phyloP scores from a whole-genome alignment of 2,113 vertebrate species.

The Pteropus alecto region DNA sequence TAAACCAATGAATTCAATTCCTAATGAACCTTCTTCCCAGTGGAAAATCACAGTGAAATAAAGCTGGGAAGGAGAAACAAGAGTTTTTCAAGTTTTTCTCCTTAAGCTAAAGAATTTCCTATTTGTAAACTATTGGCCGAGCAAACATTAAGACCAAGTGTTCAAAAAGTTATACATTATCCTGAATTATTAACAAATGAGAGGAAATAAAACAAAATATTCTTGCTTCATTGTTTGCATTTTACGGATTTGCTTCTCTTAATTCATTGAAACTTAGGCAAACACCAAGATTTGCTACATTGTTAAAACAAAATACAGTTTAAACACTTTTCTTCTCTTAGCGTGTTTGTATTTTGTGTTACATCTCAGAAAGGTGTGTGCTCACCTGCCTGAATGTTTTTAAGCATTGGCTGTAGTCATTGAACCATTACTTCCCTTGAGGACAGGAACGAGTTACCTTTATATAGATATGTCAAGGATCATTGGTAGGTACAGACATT shows the following conservation, averaged over 20 bases:
- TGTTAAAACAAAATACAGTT: slow-evolving; percentile 13
- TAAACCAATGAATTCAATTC: background rate
- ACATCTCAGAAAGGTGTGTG: slow-evolving; percentile 16
- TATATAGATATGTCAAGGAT: background rate
- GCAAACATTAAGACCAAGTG: background rate
- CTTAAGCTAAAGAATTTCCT: slow-evolving; percentile 5
- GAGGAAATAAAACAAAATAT: slow-evolving; percentile 25
- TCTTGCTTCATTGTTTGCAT: background rate
- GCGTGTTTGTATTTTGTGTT: background rate
- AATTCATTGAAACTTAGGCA: slow-evolving; percentile 20
- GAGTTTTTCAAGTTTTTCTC: background rate
- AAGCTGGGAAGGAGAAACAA: background rate
- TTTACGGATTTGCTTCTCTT: slow-evolving; percentile 2
- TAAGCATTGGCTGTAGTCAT: background rate
- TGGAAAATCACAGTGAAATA: background rate
- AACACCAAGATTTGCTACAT: background rate
- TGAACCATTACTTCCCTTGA: background rate
- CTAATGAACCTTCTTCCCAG: background rate
- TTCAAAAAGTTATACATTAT: background rate
- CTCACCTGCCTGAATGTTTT: background rate
- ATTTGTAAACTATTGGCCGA: slow-evolving; percentile 6
- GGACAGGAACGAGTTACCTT: background rate
- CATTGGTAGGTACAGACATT: background rate
- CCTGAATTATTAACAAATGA: slow-evolving; percentile 34
- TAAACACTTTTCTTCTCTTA: background rate